These are phyloP conservation scores for Flexamia atlantica DNA, from an alignment of 2,888 invertebrate species.

Conservation along the genomic window DNA sequence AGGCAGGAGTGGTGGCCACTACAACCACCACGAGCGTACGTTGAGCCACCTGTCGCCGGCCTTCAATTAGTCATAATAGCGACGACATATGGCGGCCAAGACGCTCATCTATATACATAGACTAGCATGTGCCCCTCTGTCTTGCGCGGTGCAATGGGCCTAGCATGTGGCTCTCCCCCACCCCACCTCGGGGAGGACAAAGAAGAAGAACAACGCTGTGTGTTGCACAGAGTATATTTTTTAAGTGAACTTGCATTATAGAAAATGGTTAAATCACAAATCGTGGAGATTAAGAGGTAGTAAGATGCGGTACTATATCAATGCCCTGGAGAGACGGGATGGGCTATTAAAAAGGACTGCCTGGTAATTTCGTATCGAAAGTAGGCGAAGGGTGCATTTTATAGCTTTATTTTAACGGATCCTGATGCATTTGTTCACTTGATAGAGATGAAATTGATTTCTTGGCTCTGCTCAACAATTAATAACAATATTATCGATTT, in stretches of 20 bases:
- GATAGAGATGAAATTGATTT: too few species aligned
- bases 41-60: constrained; percentile 4
- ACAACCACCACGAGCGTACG: background rate
- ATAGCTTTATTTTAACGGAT: background rate
- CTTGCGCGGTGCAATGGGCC: background rate
- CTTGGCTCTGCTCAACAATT: too few species aligned
- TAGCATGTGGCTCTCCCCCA: background rate
- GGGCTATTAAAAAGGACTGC: background rate
- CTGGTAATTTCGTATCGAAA: background rate
- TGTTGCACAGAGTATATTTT: too few species aligned
- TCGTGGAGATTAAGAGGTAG: too few species aligned
- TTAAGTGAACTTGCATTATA: too few species aligned
- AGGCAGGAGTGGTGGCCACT: background rate
- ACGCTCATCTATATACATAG: constrained; percentile 34
- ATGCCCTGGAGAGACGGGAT: too few species aligned
- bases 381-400: background rate
- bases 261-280: too few species aligned
- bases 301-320: too few species aligned
- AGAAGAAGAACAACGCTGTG: too few species aligned
- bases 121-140: background rate
- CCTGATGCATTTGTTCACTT: too few species aligned
- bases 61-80: constrained; percentile 27
- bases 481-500: too few species aligned
- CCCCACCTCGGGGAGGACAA: background rate
- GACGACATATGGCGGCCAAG: constrained; percentile 14